Conservation (phyloP, 2,888 invertebrate genomes). For the Scaeva pyrastri region DNA sequence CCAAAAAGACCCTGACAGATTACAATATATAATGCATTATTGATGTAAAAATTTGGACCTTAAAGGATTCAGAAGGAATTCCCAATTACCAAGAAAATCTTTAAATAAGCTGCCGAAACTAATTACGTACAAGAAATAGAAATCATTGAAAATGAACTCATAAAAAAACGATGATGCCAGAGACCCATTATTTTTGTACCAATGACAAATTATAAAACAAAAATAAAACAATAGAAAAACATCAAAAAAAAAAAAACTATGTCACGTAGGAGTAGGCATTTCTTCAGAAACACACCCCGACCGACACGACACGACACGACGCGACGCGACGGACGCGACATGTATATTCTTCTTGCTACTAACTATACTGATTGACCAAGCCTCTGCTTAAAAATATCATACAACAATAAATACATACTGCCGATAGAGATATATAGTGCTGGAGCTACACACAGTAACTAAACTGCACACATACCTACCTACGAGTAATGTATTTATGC, state of each 20-base stretch:
- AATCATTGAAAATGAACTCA: background rate
- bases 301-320: background rate
- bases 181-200: background rate
- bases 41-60: too few species aligned
- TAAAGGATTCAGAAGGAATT: too few species aligned
- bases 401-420: background rate
- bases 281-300: background rate
- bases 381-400: conserved; percentile 3
- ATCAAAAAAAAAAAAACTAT: too few species aligned
- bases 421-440: background rate
- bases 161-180: conserved; percentile 3
- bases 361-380: background rate
- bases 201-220: background rate
- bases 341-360: background rate
- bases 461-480: too few species aligned
- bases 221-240: background rate
- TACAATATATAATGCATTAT: too few species aligned
- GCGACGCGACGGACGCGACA: background rate
- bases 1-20: too few species aligned
- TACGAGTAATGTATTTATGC: too few species aligned
- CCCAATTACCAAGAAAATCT: too few species aligned
- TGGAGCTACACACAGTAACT: too few species aligned
- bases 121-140: too few species aligned
- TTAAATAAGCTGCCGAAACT: too few species aligned
- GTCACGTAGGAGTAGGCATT: too few species aligned